Percentiles rank a stretch among this genome's conserved stretches.
Conservation (phyloP, 1,140 invertebrate species). For the Papilio helenus region DNA sequence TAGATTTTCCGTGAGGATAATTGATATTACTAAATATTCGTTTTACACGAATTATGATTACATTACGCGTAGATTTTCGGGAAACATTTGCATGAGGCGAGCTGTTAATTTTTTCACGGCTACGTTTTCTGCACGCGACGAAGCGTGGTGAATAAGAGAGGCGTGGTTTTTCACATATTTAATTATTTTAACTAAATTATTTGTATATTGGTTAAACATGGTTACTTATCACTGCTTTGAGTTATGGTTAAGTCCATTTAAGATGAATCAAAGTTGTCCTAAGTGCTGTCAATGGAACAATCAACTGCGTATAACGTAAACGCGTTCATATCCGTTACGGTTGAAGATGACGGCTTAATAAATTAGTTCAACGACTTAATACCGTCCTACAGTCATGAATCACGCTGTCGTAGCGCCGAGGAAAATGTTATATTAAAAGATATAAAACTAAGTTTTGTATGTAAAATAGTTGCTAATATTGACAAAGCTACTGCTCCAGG, state of each 20-base stretch:
- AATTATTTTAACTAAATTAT: neutral
- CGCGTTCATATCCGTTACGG: neutral
- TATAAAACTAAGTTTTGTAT: neutral
- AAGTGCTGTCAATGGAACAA: neutral
- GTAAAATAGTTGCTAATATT: neutral
- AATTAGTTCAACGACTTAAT: constrained; percentile 19
- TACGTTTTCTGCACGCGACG: constrained; percentile 1
- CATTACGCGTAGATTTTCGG: neutral
- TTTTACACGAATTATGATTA: constrained; percentile 4
- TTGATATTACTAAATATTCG: neutral
- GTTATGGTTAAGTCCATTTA: neutral
- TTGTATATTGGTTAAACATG: neutral
- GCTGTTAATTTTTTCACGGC: constrained; percentile 3
- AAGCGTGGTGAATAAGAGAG: neutral
- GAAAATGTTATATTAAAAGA: neutral
- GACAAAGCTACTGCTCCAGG: no score
- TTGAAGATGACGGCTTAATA: neutral
- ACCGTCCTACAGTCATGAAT: neutral
- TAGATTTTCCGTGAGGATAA: constrained; percentile 3
- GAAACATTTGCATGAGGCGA: neutral
- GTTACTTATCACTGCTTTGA: no score
- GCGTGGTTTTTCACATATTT: neutral
- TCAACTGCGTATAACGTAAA: neutral
- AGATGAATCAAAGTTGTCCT: neutral
- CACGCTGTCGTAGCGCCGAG: neutral